Percentiles rank a stretch among this genome's conserved stretches.
phyloP scores from a whole-genome alignment of 2,113 vertebrate species.

The Brienomyrus longianalis region DNA sequence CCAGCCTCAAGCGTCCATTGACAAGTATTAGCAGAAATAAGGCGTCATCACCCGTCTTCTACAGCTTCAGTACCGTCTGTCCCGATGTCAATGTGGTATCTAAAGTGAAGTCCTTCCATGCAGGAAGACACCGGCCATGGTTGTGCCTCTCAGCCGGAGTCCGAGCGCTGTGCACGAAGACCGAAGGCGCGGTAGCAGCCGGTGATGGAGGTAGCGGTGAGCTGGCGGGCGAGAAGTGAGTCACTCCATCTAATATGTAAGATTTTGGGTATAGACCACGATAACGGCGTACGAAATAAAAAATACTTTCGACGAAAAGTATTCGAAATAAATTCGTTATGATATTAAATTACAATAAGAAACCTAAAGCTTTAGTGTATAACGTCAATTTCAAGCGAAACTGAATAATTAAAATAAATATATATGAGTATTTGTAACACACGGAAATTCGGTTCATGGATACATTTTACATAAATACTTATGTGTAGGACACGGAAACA shows the following conservation, averaged over 20 bases:
- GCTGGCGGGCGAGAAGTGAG: slow-evolving; percentile 58
- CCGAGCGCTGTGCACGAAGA: slow-evolving; percentile 52
- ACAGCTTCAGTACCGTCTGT: slow-evolving; percentile 32
- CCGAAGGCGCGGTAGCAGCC: slow-evolving; percentile 5
- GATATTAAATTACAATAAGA: not conserved
- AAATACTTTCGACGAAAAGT: too few relatives aligned
- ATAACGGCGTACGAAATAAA: not conserved
- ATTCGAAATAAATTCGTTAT: not conserved
- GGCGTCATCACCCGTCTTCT: slow-evolving; percentile 35
- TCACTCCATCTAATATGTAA: slow-evolving; percentile 24
- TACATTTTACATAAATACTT: not conserved
- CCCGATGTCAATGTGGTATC: slow-evolving; percentile 24
- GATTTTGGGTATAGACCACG: not conserved
- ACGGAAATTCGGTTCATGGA: not conserved
- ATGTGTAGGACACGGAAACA: not conserved
- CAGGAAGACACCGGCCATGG: slow-evolving; percentile 17
- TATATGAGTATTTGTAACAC: not conserved
- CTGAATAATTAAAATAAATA: not conserved
- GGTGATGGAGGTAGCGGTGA: slow-evolving; percentile 36
- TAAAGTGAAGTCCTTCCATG: slow-evolving; percentile 11
- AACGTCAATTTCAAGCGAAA: not conserved
- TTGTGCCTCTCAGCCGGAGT: not conserved
- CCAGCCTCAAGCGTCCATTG: slow-evolving; percentile 47
- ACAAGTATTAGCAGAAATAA: slow-evolving; percentile 30
- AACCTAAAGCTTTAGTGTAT: not conserved